Evolutionary conservation across 2,113 vertebrate genomes (phyloP), one percentile per base, ranked within the genome.

Genomic region (Eulacestoma nigropectus): DNA sequence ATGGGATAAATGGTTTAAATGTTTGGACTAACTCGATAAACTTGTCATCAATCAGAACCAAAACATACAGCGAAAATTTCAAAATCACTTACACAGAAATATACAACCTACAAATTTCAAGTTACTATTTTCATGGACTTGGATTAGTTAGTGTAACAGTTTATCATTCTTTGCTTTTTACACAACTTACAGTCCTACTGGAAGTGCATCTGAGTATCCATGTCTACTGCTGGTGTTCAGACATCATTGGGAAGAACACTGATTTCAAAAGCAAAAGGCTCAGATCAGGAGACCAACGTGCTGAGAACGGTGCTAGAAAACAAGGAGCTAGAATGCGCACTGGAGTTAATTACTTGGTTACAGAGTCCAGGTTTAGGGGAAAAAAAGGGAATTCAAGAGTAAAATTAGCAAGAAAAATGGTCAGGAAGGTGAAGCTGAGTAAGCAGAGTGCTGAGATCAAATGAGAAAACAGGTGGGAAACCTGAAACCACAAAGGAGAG

Each of bases 51-150:
- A 69, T 92, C 60, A 81, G 42, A 87, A 89, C 4, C 37, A 78
- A 88, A 95, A 70, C 33, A 69, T 17, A 37, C 13, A n/a, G 69
- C 49, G 75, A 72, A 56, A 87, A 64, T 41, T 89, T 78, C n/a
- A 55, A 84, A 77, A 55, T 30, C 25, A 33, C 27, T 70, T 47
- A 27, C 39, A 50, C 6, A 46, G 20, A 90, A 80, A 37, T 22
- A 44, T 5, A 33, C 16, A 69, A 44, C 42, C 42, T 29, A 14
- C n/a, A 89, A 65, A 93, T 72, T 79, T 64, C 44, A 64, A 44
- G 35, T n/a, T 27, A 10, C 20, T 72, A 14, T 60, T 87, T 50
- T 16, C 25, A 33, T 8, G 33, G 13, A n/a, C 20, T 20, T 57
- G 46, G n/a, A 41, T 50, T 47, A 74, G 9, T 59, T 59, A 8